Evolutionary conservation across 2,113 vertebrate species (phyloP), one percentile per base, ranked within the genome.

Genomic region (Hippolais icterina): DNA sequence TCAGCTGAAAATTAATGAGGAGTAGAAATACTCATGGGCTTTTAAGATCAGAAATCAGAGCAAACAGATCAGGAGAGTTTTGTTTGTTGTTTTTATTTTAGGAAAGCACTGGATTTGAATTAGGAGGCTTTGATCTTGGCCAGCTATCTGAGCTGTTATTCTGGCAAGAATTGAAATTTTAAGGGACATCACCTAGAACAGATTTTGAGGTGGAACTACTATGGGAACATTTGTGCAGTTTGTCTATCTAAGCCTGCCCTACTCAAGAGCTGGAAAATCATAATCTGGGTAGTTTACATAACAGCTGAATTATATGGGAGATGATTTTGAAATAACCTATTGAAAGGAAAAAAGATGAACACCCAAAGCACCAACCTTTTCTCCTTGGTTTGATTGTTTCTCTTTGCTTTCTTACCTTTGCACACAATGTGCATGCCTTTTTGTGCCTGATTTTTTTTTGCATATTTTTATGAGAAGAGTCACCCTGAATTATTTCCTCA

Each of bases 81-180:
- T 93, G 42, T 84, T 96, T 89, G 37, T 53, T 89, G 42, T 66
- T 88, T 76, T 27, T 68, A 83, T 92, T 94, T 93, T 47, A 52
- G 79, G 33, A 90, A 83, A 95, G 27, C 35, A 44, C 10, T 85
- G 35, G 39, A 20, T 82, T 93, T 84, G 39, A 71, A 75, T 87
- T 88, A 88, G 29, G 27, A 88, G 37, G 22, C 46, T 90, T 92
- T 96, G 75, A 69, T 80, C 37, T 64, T n/a, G 3, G 12, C 12
- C 56, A 8, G 2, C 72, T 88, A 60, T 86, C 63, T 83, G 61
- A 85, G n/a, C 10, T 80, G 42, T 63, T 70, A 57, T 84, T 93
- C 23, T 92, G 61, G 22, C n/a, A 92, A 77, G 83, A 88, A 46
- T 11, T 74, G 39, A 90, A 91, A 91, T 74, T 83, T 53, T 59